Conservation (phyloP, 2,797 vertebrate species). For the Labeo calbasu region DNA sequence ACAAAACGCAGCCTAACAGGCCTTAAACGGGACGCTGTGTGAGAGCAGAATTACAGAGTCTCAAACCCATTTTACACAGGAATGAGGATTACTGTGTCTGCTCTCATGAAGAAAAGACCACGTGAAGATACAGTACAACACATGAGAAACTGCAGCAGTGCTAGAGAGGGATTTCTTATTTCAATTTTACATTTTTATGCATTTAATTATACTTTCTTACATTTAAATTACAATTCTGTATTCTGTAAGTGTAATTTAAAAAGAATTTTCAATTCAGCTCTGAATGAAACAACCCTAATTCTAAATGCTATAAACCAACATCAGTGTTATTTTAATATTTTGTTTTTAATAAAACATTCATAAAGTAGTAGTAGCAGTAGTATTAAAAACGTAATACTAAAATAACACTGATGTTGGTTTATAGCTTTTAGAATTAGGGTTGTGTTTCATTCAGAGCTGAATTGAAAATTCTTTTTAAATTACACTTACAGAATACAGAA, state of each 20-base stretch:
- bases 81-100: conserved; percentile 7
- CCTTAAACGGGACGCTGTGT: conserved; percentile 67
- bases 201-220: background rate
- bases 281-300: too few relatives aligned
- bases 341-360: too few relatives aligned
- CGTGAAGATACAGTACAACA: background rate
- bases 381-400: too few relatives aligned
- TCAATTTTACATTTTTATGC: background rate
- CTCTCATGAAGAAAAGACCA: background rate
- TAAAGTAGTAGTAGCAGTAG: too few relatives aligned
- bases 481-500: background rate
- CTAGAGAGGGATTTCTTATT: background rate
- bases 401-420: too few relatives aligned
- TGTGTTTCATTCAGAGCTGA: too few relatives aligned
- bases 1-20: conserved; percentile 63
- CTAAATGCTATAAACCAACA: too few relatives aligned
- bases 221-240: background rate
- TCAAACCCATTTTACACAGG: conserved; percentile 14
- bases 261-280: background rate
- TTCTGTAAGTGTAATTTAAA: background rate
- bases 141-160: background rate
- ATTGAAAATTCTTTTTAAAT: background rate
- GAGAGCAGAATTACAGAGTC: conserved; percentile 20
- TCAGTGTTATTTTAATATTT: too few relatives aligned
- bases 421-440: too few relatives aligned